phyloP scores from a whole-genome alignment of 2,113 vertebrate species.

The Diphyllodes magnificus region DNA sequence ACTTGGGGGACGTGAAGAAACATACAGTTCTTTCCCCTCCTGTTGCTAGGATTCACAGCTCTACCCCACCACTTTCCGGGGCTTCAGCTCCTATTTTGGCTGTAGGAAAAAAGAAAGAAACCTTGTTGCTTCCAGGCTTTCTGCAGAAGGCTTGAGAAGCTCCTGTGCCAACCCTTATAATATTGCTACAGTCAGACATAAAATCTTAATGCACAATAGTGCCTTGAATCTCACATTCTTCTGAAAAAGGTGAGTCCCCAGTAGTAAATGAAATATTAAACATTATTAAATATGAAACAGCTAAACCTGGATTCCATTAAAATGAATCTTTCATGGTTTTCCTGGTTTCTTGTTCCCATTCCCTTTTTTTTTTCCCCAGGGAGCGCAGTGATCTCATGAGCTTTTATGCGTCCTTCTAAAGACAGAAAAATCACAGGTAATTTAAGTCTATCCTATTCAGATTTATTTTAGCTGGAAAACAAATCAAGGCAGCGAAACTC shows the following conservation, averaged over 20 bases:
- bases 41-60: slow-evolving; percentile 54
- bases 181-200: slow-evolving; percentile 41
- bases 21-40: background rate
- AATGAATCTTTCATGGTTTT: slow-evolving; percentile 69
- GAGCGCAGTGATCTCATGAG: background rate
- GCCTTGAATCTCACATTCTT: slow-evolving; percentile 42
- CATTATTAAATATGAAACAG: slow-evolving; percentile 67
- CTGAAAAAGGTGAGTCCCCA: slow-evolving; percentile 61
- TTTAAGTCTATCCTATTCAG: slow-evolving; percentile 40
- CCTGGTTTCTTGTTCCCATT: background rate
- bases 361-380: background rate
- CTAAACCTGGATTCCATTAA: slow-evolving; percentile 66
- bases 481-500: slow-evolving; percentile 45
- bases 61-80: slow-evolving; percentile 13
- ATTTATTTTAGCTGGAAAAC: slow-evolving; percentile 51
- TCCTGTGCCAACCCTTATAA: background rate
- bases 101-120: slow-evolving; percentile 7
- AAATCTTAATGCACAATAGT: slow-evolving; percentile 56
- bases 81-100: slow-evolving; percentile 3
- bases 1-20: slow-evolving; percentile 43
- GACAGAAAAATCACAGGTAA: slow-evolving; percentile 38
- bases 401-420: slow-evolving; percentile 49
- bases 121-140: slow-evolving; percentile 1
- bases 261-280: slow-evolving; percentile 72
- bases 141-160: background rate